A percentile compares a stretch with the other conserved stretches of the same genome.
Conservation (phyloP, 2,113 vertebrate genomes). For the Proterorhinus semilunaris region DNA sequence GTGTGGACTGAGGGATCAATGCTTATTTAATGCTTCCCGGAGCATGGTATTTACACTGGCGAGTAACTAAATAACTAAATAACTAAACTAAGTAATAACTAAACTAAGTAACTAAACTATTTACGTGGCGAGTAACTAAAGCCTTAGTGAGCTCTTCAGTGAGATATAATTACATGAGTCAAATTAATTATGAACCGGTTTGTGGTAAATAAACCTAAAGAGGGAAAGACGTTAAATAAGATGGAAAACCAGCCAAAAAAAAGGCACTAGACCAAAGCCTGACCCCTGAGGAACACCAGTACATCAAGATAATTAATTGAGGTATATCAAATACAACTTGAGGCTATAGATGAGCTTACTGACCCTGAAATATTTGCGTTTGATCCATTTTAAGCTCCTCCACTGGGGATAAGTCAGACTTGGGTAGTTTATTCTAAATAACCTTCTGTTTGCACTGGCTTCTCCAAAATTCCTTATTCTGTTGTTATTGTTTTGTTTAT, state of each 20-base stretch:
- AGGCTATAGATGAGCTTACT: too few species aligned
- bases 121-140: conserved; percentile 5
- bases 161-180: conserved; percentile 1
- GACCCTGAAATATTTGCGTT: too few species aligned
- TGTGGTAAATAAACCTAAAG: not conserved
- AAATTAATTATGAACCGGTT: conserved; percentile 2
- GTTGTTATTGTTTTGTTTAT: too few species aligned
- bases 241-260: not conserved
- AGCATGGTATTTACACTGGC: not conserved
- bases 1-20: not conserved
- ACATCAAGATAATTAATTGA: not conserved
- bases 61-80: too few species aligned
- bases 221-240: conserved; percentile 1
- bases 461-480: too few species aligned
- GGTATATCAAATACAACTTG: not conserved
- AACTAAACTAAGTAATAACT: too few species aligned
- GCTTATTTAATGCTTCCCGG: conserved; percentile 10
- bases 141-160: not conserved
- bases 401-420: too few species aligned
- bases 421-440: too few species aligned
- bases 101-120: too few species aligned
- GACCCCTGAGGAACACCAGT: not conserved
- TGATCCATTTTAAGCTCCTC: too few species aligned
- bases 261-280: not conserved
- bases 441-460: too few species aligned